Conservation (phyloP, 2,888 invertebrate genomes). For the Empis livida region DNA sequence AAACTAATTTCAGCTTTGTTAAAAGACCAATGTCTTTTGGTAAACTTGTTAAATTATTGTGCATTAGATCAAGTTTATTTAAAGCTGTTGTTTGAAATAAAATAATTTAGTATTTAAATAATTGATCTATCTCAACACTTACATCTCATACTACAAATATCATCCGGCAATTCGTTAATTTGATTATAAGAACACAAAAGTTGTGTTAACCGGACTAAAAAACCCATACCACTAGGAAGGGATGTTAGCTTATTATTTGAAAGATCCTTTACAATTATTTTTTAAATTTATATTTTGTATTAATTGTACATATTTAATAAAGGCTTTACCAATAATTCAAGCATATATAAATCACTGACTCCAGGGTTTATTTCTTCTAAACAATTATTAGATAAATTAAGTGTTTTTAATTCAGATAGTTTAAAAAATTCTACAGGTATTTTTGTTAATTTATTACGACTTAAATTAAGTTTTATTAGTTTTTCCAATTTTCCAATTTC, state of each 20-base stretch:
- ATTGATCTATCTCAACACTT: slow-evolving; percentile 23
- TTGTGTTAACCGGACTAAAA: slow-evolving; percentile 61
- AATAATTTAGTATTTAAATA: background rate
- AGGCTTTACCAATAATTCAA: slow-evolving; percentile 52
- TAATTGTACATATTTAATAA: background rate
- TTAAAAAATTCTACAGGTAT: slow-evolving; percentile 55
- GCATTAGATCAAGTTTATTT: slow-evolving; percentile 57
- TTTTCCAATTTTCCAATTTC: slow-evolving; percentile 59
- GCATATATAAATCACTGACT: slow-evolving; percentile 65
- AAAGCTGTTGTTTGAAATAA: slow-evolving; percentile 30
- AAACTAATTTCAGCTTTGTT: slow-evolving; percentile 58
- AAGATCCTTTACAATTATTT: slow-evolving; percentile 48
- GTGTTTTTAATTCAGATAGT: slow-evolving; percentile 52
- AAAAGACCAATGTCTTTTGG: slow-evolving; percentile 58
- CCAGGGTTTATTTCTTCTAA: slow-evolving; percentile 53
- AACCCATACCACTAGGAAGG: slow-evolving; percentile 72
- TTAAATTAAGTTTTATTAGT: slow-evolving; percentile 52
- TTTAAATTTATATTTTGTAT: background rate
- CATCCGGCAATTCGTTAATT: slow-evolving; percentile 61
- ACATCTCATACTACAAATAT: slow-evolving; percentile 74
- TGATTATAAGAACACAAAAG: slow-evolving; percentile 63
- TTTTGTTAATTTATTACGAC: slow-evolving; percentile 50
- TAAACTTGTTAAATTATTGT: slow-evolving; percentile 52
- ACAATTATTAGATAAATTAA: slow-evolving; percentile 64
- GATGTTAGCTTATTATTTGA: slow-evolving; percentile 60